Percentiles rank a stretch among this genome's conserved stretches.
phyloP scores from a whole-genome alignment of 2,113 vertebrate species.

The Crotalus viridis region DNA sequence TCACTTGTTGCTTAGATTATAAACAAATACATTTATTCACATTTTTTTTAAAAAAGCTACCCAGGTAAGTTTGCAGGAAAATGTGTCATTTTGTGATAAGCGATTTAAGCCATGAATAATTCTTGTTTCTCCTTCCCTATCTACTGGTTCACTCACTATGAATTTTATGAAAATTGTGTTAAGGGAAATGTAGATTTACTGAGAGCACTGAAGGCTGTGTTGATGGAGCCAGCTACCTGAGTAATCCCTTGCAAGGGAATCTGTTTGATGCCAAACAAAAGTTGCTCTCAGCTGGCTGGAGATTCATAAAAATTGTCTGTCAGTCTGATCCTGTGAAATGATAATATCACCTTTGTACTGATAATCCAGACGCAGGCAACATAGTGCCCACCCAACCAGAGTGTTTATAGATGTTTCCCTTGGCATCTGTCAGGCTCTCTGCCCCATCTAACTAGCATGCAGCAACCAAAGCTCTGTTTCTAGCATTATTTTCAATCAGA shows the following conservation, averaged over 20 bases:
- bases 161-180: conserved; percentile 29
- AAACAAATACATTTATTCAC: conserved; percentile 22
- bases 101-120: conserved; percentile 14
- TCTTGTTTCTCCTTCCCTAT: neutral
- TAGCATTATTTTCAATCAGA: neutral
- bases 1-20: rapidly evolving
- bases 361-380: neutral
- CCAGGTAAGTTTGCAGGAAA: conserved; percentile 15
- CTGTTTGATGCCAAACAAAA: conserved; percentile 25
- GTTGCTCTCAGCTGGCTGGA: rapidly evolving
- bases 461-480: neutral
- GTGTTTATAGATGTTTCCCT: neutral
- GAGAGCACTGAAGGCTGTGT: conserved; percentile 23
- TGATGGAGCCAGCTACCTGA: conserved; percentile 33
- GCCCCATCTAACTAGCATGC: neutral
- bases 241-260: neutral
- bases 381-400: neutral
- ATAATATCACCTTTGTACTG: neutral
- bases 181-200: conserved; percentile 48
- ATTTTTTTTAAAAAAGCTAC: neutral
- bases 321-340: neutral
- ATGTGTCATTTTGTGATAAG: neutral
- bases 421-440: neutral
- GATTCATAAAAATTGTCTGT: neutral
- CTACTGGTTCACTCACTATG: neutral